Conservation (phyloP, 2,113 vertebrate genomes). For the Sus scrofa region DNA sequence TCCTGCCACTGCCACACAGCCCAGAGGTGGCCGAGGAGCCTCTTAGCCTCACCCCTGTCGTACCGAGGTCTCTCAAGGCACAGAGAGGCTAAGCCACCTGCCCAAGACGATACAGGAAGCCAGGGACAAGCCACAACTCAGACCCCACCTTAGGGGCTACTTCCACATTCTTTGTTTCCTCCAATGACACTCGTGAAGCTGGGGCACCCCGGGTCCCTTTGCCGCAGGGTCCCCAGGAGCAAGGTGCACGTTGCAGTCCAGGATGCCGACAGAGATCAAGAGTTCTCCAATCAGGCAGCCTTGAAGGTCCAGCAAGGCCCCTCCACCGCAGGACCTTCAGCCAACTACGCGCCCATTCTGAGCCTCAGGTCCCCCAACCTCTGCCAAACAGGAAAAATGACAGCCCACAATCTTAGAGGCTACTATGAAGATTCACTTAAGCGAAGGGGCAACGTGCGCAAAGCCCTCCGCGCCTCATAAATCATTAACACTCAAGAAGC, state of each 20-base stretch:
- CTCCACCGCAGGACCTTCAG: background rate
- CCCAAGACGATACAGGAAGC: background rate
- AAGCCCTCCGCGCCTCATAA: background rate
- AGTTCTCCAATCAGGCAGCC: background rate
- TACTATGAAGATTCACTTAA: background rate
- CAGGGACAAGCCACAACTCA: background rate
- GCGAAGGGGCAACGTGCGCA: rapidly evolving
- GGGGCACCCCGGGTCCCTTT: background rate
- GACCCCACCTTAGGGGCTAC: background rate
- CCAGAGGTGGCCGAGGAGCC: background rate
- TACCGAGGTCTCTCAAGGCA: background rate
- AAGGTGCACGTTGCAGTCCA: background rate
- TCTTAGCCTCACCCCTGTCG: background rate
- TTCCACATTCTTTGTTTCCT: background rate
- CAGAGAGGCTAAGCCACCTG: background rate
- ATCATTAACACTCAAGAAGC: background rate
- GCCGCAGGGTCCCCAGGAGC: background rate
- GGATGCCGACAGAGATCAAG: background rate
- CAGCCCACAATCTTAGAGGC: background rate
- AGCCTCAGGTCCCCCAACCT: conserved; percentile 28
- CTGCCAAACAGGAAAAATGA: background rate
- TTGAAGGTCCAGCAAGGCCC: background rate
- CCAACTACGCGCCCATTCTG: background rate
- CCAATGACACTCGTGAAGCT: rapidly evolving
- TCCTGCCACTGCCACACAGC: background rate